Evolutionary conservation across 2,888 invertebrate species (phyloP), one percentile per base, ranked within the genome.

Genomic region (Phortica okadai): DNA sequence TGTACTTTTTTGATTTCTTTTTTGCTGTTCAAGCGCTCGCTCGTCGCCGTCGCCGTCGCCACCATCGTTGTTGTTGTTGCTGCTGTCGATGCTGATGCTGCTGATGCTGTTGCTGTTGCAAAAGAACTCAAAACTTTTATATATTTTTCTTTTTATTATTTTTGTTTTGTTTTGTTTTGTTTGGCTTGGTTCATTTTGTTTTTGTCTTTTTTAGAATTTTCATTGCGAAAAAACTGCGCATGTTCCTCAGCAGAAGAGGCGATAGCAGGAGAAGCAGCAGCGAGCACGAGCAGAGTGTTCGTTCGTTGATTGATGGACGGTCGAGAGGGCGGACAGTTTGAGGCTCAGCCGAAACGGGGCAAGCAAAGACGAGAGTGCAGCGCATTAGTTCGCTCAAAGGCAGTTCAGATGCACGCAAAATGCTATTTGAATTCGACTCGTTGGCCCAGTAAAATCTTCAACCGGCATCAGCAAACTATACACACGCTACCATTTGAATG

Each of bases 151-250:
- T 33, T 33, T 33, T 33, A 33, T 33, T 33, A 33, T 56, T 16
- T 56, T 16, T 56, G 56, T 16, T 56, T 16, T 50, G 16, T 62
- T 62, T 70, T 44, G 11, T 14, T 42, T 54, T 11, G 42, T 72
- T 25, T 59, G 16, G 59, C 16, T 59, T 59, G 59, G 59, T 21
- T 59, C 59, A 16, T 2, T 3, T 16, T 5, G 14, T 3, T 62
- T 44, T 62, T 74, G 59, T 42, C 14, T 45, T 64, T 21, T 58
- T 73, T 25, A 25, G 16, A 45, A 0, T 14, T 80, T 82, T 85
- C 85, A 83, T 79, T 79, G 78, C 70, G 80, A 81, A 84, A 89
- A 86, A 85, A 86, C 80, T 89, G 88, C 88, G 88, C 88, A 88
- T 88, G 89, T 84, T 85, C 89, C 81, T 82, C 84, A 83, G 83